Evolutionary conservation across 37 sponge, comb jelly and placozoan species (phyloP), one percentile per base, ranked within the genome.

Genomic region (Beroe forskalii): DNA sequence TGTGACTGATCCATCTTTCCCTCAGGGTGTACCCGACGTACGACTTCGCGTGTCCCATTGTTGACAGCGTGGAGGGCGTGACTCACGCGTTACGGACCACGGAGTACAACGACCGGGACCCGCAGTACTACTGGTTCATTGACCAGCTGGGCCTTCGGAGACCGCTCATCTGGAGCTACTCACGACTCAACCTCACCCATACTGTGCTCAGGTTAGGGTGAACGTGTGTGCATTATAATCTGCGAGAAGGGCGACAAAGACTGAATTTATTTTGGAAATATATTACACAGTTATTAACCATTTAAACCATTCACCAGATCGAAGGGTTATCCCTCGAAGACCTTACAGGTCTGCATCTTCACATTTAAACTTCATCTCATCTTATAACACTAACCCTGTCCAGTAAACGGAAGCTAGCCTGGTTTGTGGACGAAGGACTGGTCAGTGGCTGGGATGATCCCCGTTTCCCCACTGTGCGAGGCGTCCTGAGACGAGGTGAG

Each of bases 361-460:
- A n/a, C n/a, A n/a, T n/a, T n/a, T n/a, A n/a, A n/a, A n/a, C n/a
- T n/a, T n/a, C n/a, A n/a, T n/a, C n/a, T n/a, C n/a, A n/a, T n/a
- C n/a, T n/a, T n/a, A n/a, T n/a, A n/a, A 64, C 66, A 64, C 24
- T 64, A 64, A n/a, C 17, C 66, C 25, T 22, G 17, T 80, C 19
- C 55, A 80, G 95, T 28, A 98, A 98, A 92, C 76, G 99, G 63
- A 98, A 94, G 92, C 92, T 98, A 67, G 92, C 95, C 12, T 98
- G 99, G 99, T 94, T 98, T 93, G 99, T 98, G 8, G 95, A 96
- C 28, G 92, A 95, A 38, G 99, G 99, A 1, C 76, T 95, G 12
- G 99, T 98, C 31, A 92, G 91, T 86, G 96, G 95, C 61, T 98
- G 99, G 99, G 99, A 96, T 62, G 99, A 98, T 62, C 99, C 99